These are phyloP conservation scores for Idaea dimidiata DNA, from an alignment of 2,888 invertebrate genomes.

Conservation along the genomic window DNA sequence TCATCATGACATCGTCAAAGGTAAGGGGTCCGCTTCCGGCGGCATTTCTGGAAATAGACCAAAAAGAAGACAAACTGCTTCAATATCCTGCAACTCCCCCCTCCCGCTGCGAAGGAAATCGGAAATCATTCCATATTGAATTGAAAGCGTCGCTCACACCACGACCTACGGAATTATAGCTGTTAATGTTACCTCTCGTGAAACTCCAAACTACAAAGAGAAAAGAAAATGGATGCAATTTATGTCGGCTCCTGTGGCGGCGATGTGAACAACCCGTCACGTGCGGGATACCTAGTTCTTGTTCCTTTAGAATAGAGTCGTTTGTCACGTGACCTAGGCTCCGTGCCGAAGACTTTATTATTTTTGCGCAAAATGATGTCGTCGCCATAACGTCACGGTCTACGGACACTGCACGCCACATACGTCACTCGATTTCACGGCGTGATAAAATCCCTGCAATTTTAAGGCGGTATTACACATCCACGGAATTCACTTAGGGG, in stretches of 20 bases:
- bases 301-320: background rate
- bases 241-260: conserved; percentile 29
- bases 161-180: conserved; percentile 22
- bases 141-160: conserved; percentile 20
- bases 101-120: conserved; percentile 19
- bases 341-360: conserved; percentile 1
- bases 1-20: background rate
- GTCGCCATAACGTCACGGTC: background rate
- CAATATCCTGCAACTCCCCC: conserved; percentile 24
- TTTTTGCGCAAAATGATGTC: conserved; percentile 1
- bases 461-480: background rate
- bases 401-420: conserved; percentile 1
- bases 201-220: conserved; percentile 26
- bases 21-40: conserved; percentile 3
- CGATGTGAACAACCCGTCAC: conserved; percentile 18
- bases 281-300: background rate
- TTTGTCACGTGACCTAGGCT: background rate
- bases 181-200: conserved; percentile 8
- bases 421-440: background rate
- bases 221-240: conserved; percentile 41
- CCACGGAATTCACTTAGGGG: background rate
- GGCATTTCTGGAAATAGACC: conserved; percentile 14
- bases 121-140: conserved; percentile 31
- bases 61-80: conserved; percentile 18
- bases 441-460: background rate